A percentile compares a stretch with the other conserved stretches of the same genome.
These are phyloP conservation scores for Cotesia typhae DNA, from an alignment of 1,140 invertebrate genomes.

Conservation along the genomic window DNA sequence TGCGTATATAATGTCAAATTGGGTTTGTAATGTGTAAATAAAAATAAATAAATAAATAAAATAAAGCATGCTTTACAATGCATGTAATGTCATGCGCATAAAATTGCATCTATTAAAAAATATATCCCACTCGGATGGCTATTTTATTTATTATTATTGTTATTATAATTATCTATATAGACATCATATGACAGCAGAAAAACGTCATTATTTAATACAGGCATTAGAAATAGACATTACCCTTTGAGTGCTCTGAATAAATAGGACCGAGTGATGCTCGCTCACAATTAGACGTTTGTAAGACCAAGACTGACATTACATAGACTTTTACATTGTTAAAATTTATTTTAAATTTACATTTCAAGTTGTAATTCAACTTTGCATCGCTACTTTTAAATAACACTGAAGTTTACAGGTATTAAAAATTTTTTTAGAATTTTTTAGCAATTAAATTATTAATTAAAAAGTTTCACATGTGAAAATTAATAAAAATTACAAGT, in stretches of 20 bases:
- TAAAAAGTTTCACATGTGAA: too few relatives aligned
- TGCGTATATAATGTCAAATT: conserved; percentile 26
- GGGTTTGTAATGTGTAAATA: conserved; percentile 12
- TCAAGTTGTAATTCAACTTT: too few relatives aligned
- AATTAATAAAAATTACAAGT: too few relatives aligned
- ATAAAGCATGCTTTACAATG: not conserved
- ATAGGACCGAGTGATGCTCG: conserved; percentile 19
- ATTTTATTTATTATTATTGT: too few relatives aligned
- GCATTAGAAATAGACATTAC: conserved; percentile 33
- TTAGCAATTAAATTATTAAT: too few relatives aligned
- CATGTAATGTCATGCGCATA: conserved; percentile 9
- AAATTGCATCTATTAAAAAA: too few relatives aligned
- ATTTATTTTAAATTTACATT: too few relatives aligned
- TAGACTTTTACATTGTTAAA: too few relatives aligned
- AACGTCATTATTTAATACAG: conserved; percentile 5
- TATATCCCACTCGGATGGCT: not conserved
- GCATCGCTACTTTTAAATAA: too few relatives aligned
- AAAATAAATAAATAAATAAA: not conserved
- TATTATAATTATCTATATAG: too few relatives aligned
- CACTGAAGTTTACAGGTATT: too few relatives aligned
- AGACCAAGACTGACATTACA: not conserved
- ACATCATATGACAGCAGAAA: not conserved
- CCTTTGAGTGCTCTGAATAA: conserved; percentile 32
- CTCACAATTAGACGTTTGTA: conserved; percentile 23
- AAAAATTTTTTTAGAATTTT: too few relatives aligned